Percentiles rank a stretch among this genome's conserved stretches.
Conservation (phyloP, 1,140 invertebrate genomes). For the Helicorthomorpha holstii region DNA sequence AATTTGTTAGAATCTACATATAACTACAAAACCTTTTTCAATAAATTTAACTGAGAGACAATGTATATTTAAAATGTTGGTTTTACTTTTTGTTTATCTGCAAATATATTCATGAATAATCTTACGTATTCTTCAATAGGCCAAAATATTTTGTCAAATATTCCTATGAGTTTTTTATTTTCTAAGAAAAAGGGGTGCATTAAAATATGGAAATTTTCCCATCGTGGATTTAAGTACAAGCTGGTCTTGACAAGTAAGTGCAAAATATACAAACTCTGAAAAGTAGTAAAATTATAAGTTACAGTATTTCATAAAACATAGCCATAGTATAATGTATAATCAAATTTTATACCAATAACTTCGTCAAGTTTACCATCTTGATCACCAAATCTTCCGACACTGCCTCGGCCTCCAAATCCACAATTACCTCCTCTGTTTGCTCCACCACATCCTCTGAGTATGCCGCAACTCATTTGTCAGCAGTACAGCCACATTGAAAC, state of each 20-base stretch:
- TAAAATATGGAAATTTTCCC: slow-evolving; percentile 93
- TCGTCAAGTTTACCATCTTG: slow-evolving; percentile 20
- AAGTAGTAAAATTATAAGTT: background rate
- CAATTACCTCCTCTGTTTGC: slow-evolving; percentile 13
- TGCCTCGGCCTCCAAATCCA: slow-evolving; percentile 8
- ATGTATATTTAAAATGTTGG: no score
- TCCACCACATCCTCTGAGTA: slow-evolving; percentile 1
- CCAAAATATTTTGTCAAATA: slow-evolving; percentile 99
- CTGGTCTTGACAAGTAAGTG: slow-evolving; percentile 84
- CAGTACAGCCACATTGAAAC: slow-evolving; percentile 97
- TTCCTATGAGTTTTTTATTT: slow-evolving; percentile 96
- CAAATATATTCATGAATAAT: slow-evolving; percentile 34
- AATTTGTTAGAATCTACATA: slow-evolving; percentile 88
- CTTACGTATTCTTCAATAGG: slow-evolving; percentile 66
- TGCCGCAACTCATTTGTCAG: slow-evolving; percentile 40
- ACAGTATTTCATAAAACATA: background rate
- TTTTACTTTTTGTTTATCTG: slow-evolving; percentile 53
- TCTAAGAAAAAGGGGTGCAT: slow-evolving; percentile 92
- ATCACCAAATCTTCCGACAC: slow-evolving; percentile 8
- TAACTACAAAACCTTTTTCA: slow-evolving; percentile 33
- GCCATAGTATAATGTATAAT: background rate
- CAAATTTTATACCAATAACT: slow-evolving; percentile 17
- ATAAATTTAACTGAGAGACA: slow-evolving; percentile 1
- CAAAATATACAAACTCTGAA: slow-evolving; percentile 50
- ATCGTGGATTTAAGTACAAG: slow-evolving; percentile 80